These are phyloP conservation scores for Tortricodes alternella DNA, from an alignment of 2,888 invertebrate species.

Conservation along the genomic window DNA sequence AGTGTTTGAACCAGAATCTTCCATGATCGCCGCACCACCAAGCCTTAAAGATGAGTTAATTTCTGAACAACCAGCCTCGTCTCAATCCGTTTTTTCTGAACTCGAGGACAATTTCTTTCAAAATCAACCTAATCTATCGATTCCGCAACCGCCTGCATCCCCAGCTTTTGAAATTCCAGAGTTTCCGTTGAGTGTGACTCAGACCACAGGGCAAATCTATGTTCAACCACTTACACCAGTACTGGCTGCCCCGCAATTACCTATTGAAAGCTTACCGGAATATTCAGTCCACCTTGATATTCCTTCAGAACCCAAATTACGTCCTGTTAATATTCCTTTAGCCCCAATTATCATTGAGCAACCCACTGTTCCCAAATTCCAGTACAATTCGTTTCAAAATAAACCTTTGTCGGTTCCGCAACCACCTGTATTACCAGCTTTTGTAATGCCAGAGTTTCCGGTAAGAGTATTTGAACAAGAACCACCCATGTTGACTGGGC, in stretches of 20 bases:
- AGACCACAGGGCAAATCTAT: no score
- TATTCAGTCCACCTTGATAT: not conserved
- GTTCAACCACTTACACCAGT: not conserved
- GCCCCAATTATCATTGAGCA: not conserved
- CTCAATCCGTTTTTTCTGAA: not conserved
- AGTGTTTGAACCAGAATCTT: not conserved
- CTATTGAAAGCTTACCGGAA: not conserved
- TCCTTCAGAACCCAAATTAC: not conserved
- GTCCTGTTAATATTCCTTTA: not conserved
- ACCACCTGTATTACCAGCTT: conserved; percentile 30
- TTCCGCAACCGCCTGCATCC: conserved; percentile 32
- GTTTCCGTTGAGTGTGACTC: no score
- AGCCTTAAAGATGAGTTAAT: not conserved
- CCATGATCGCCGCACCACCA: not conserved
- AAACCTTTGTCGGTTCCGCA: conserved; percentile 27
- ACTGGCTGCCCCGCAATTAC: conserved; percentile 4
- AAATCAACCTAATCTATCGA: conserved; percentile 13
- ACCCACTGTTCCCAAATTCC: not conserved
- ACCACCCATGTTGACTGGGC: not conserved
- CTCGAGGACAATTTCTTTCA: conserved; percentile 3
- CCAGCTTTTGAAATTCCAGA: conserved; percentile 15
- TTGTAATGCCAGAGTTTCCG: conserved; percentile 12
- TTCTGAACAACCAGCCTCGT: not conserved
- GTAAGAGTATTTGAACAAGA: not conserved
- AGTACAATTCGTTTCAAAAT: conserved; percentile 6